Percentiles rank a stretch among this genome's conserved stretches.
phyloP scores from a whole-genome alignment of 2,113 vertebrate species.

The Phainopepla nitens region DNA sequence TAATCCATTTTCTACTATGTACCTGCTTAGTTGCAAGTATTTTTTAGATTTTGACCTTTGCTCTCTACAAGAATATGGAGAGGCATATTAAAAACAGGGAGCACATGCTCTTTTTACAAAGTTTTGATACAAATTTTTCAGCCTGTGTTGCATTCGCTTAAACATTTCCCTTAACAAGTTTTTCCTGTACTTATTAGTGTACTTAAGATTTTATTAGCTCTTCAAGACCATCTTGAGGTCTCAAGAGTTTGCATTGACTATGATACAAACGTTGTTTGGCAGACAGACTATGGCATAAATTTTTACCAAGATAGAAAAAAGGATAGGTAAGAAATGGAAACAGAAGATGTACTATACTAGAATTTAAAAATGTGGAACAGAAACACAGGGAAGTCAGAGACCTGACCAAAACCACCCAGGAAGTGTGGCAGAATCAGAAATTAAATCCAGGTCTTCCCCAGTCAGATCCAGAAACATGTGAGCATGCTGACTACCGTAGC shows the following conservation, averaged over 20 bases:
- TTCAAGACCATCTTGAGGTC: background rate
- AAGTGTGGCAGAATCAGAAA: background rate
- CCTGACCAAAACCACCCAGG: background rate
- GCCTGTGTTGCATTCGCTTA: background rate
- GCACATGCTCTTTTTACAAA: background rate
- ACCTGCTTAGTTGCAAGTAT: background rate
- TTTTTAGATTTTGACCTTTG: background rate
- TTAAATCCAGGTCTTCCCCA: background rate
- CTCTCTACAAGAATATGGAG: background rate
- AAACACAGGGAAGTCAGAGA: background rate
- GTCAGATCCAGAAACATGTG: background rate
- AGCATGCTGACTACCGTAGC: background rate
- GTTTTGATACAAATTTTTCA: background rate
- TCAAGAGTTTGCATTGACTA: background rate
- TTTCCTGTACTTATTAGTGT: background rate
- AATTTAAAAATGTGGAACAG: background rate
- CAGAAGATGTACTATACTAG: background rate
- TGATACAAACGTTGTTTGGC: background rate
- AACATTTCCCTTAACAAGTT: fast-evolving
- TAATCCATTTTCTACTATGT: background rate
- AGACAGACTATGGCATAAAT: background rate
- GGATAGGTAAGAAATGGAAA: background rate
- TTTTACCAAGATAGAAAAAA: background rate
- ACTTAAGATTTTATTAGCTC: background rate
- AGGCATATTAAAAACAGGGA: background rate